Evolutionary conservation across 2,888 invertebrate genomes (phyloP).

Genomic region (Morpho helenor): DNA sequence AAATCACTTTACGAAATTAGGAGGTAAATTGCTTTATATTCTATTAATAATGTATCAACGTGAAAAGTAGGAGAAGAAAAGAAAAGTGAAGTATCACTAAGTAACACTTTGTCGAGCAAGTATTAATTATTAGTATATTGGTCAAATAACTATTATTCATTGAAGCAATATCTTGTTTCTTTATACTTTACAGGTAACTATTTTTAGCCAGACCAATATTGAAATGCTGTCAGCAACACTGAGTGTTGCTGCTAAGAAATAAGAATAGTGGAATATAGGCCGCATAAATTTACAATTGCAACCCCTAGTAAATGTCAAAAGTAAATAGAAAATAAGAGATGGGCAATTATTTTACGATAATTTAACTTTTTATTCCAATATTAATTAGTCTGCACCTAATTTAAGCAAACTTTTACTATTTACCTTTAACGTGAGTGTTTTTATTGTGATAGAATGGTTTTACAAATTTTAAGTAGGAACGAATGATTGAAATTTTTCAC

Average conservation of each 20-base stretch:
- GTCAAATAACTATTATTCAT: too few species aligned
- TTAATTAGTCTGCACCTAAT: constrained; percentile 46
- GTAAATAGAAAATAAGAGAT: constrained; percentile 59
- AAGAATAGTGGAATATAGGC: background rate
- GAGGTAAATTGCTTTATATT: too few species aligned
- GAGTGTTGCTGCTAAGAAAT: background rate
- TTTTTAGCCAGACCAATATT: too few species aligned
- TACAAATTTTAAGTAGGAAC: constrained; percentile 41
- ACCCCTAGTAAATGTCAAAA: constrained; percentile 62
- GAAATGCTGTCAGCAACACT: background rate
- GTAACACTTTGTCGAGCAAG: too few species aligned
- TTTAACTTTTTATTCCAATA: constrained; percentile 44
- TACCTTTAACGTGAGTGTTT: constrained; percentile 34
- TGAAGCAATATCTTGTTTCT: too few species aligned
- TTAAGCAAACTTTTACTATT: constrained; percentile 40
- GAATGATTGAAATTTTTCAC: constrained; percentile 51
- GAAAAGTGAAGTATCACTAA: too few species aligned
- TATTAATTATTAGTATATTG: too few species aligned
- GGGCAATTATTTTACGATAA: constrained; percentile 37
- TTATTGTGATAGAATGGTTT: constrained; percentile 41
- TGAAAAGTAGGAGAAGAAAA: too few species aligned
- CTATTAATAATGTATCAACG: too few species aligned
- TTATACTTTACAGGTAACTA: too few species aligned
- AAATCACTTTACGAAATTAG: too few species aligned
- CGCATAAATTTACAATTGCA: constrained; percentile 37